These are phyloP conservation scores for Petrocephalus sullivani DNA, from an alignment of 2,797 vertebrate species.

Conservation along the genomic window DNA sequence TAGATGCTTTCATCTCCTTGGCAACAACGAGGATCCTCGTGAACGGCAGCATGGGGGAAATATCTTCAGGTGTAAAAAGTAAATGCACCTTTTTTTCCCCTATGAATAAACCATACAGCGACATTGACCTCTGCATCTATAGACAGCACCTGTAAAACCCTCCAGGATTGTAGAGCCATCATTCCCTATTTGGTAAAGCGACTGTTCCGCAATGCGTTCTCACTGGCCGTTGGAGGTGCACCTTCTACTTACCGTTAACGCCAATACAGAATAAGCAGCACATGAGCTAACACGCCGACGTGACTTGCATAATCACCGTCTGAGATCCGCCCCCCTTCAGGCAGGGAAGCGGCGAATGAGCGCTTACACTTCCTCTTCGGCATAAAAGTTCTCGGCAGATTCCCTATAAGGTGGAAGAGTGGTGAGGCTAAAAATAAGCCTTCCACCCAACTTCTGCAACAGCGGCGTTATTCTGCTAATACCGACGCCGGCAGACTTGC, in stretches of 20 bases:
- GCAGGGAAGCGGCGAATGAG: slow-evolving; percentile 8
- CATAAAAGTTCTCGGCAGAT: background rate
- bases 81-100: background rate
- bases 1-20: background rate
- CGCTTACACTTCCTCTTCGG: slow-evolving; percentile 4
- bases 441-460: background rate
- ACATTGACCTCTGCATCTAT: background rate
- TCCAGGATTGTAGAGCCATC: background rate
- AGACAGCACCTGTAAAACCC: background rate
- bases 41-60: background rate
- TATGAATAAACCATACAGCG: background rate
- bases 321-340: background rate
- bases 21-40: background rate
- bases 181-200: background rate
- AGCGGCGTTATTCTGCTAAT: background rate
- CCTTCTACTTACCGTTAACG: background rate
- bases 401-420: slow-evolving; percentile 7
- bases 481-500: background rate
- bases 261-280: background rate
- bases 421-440: background rate
- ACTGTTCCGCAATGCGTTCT: background rate
- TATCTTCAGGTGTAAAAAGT: background rate
- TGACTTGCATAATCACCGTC: slow-evolving; percentile 4
- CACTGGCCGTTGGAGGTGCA: background rate
- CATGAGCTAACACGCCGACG: background rate